Conservation (phyloP, 2,888 invertebrate genomes). For the Smittia sp. region DNA sequence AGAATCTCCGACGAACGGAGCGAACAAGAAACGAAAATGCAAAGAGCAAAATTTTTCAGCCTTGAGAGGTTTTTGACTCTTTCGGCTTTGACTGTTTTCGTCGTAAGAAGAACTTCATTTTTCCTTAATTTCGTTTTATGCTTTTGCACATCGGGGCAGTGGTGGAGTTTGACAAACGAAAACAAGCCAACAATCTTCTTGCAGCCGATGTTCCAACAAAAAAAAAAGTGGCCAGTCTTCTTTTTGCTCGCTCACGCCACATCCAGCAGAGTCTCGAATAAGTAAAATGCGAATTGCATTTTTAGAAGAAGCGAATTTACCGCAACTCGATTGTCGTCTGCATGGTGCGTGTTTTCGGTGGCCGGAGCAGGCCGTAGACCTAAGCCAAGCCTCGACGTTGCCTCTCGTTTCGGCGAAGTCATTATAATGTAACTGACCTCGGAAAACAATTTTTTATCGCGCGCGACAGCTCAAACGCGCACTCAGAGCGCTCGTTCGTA, state of each 20-base stretch:
- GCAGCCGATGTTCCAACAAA: not conserved
- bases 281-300: not conserved
- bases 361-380: not conserved
- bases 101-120: conserved; percentile 36
- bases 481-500: conserved; percentile 1
- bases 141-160: conserved; percentile 16
- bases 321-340: not conserved
- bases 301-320: conserved; percentile 27
- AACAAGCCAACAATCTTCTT: not conserved
- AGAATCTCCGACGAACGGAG: not conserved
- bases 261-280: conserved; percentile 5
- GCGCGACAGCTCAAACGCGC: conserved; percentile 12
- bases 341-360: not conserved
- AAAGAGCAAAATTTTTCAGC: conserved; percentile 11
- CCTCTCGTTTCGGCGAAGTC: not conserved
- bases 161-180: not conserved
- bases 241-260: conserved; percentile 27
- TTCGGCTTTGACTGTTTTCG: not conserved
- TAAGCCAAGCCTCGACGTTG: not conserved
- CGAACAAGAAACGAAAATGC: not conserved
- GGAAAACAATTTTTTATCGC: conserved; percentile 25
- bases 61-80: conserved; percentile 37
- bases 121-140: conserved; percentile 37
- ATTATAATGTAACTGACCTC: conserved; percentile 34
- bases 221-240: conserved; percentile 36